phyloP scores from a whole-genome alignment of 2,888 invertebrate genomes.

The Dryomyza anilis region DNA sequence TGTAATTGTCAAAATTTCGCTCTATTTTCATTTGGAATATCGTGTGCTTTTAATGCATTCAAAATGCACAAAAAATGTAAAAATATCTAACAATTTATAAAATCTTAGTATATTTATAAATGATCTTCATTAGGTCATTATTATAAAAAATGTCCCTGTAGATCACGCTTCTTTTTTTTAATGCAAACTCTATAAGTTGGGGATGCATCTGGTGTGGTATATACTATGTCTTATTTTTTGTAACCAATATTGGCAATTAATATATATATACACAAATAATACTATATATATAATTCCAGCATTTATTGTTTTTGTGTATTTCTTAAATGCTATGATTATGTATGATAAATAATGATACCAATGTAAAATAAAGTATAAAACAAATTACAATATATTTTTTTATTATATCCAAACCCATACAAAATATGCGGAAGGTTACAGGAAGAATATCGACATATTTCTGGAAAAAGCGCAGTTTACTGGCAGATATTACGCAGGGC shows the following conservation, averaged over 20 bases:
- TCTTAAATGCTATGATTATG: background rate
- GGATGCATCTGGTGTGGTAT: conserved; percentile 50
- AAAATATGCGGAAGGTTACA: no score
- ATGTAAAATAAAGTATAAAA: conserved; percentile 10
- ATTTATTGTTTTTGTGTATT: background rate
- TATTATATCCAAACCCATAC: no score
- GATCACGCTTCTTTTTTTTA: background rate
- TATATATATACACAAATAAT: no score
- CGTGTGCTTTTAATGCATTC: background rate
- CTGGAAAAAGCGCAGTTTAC: no score
- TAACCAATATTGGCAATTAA: background rate
- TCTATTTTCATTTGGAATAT: background rate
- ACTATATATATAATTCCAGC: background rate
- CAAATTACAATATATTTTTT: no score
- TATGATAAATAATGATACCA: background rate
- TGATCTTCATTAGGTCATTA: background rate
- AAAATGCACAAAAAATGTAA: conserved; percentile 9
- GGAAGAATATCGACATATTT: no score
- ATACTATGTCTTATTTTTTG: conserved; percentile 11
- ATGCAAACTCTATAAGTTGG: conserved; percentile 12
- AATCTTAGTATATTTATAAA: background rate
- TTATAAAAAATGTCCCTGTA: no score
- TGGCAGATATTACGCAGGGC: no score
- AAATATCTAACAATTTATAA: background rate
- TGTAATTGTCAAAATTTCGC: background rate